Conservation (phyloP, 1,140 invertebrate species). For the Drosophila ercepeae region DNA sequence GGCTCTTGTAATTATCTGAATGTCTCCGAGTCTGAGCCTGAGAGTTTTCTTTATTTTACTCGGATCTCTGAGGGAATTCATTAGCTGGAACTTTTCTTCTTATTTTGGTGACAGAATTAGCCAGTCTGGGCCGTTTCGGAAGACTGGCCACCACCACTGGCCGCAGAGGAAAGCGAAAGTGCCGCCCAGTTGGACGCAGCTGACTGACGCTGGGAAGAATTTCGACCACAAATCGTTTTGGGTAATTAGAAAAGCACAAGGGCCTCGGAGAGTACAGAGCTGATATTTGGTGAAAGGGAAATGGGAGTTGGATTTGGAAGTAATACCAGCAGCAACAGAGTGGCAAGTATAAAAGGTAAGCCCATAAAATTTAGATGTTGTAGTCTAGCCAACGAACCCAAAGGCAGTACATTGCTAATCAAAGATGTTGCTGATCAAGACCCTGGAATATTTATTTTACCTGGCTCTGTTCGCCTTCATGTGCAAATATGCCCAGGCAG, state of each 20-base stretch:
- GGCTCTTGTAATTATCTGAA: conserved; percentile 54
- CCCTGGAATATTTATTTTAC: conserved; percentile 75
- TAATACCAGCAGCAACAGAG: neutral
- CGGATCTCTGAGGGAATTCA: conserved; percentile 44
- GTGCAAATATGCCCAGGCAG: conserved; percentile 63
- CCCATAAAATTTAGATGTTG: conserved; percentile 57
- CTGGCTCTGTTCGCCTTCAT: conserved; percentile 67
- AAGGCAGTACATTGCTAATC: conserved; percentile 35
- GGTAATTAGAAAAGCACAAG: conserved; percentile 77
- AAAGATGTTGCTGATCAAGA: conserved; percentile 69
- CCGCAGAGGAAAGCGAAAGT: conserved; percentile 74
- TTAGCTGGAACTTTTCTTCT: conserved; percentile 37
- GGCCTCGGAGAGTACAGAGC: conserved; percentile 37
- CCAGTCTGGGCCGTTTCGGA: conserved; percentile 43
- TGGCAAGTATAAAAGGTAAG: conserved; percentile 60
- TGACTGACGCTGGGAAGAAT: conserved; percentile 79
- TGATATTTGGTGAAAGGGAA: conserved; percentile 73
- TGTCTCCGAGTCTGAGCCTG: conserved; percentile 20
- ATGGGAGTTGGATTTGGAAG: conserved; percentile 47
- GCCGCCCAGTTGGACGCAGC: conserved; percentile 74
- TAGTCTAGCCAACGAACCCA: conserved; percentile 48
- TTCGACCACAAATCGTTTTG: conserved; percentile 76
- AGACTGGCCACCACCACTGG: conserved; percentile 32
- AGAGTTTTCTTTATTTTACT: conserved; percentile 41
- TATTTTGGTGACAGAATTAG: conserved; percentile 67